Conservation (phyloP, 2,113 vertebrate species). For the Oryzias melastigma region DNA sequence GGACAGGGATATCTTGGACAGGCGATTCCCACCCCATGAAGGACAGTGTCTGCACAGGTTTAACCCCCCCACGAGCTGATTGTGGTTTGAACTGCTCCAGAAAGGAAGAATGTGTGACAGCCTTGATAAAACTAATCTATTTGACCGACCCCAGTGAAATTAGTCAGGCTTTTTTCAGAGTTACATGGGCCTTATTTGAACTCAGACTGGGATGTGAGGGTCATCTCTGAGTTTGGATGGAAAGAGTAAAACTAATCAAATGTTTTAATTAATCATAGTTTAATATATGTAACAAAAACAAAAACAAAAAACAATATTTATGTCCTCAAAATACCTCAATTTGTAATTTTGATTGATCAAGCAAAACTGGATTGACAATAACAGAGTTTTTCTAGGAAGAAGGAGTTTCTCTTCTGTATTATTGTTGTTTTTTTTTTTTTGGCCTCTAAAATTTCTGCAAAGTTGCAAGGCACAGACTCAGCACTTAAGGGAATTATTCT, state of each 20-base stretch:
- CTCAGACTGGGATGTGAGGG: slow-evolving; percentile 1
- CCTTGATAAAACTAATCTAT: neutral
- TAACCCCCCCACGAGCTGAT: neutral
- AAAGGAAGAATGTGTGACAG: neutral
- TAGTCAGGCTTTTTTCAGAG: neutral
- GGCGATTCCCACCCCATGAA: neutral
- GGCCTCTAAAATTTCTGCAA: neutral
- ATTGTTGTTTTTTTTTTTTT: neutral
- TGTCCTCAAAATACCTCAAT: too few relatives aligned
- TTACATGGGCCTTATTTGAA: neutral
- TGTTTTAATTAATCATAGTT: too few relatives aligned
- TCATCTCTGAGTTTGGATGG: neutral
- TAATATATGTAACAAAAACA: too few relatives aligned
- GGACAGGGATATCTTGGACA: slow-evolving; percentile 17
- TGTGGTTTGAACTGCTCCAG: slow-evolving; percentile 10
- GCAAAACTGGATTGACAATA: too few relatives aligned
- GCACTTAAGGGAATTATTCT: neutral
- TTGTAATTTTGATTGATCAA: too few relatives aligned
- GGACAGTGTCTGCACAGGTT: neutral
- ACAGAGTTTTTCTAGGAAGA: neutral
- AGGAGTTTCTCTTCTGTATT: neutral
- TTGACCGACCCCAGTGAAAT: slow-evolving; percentile 1
- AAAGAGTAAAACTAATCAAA: too few relatives aligned
- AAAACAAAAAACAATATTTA: too few relatives aligned
- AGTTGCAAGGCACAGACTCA: neutral